phyloP scores from a whole-genome alignment of 2,113 vertebrate species.

The Vicugna pacos region DNA sequence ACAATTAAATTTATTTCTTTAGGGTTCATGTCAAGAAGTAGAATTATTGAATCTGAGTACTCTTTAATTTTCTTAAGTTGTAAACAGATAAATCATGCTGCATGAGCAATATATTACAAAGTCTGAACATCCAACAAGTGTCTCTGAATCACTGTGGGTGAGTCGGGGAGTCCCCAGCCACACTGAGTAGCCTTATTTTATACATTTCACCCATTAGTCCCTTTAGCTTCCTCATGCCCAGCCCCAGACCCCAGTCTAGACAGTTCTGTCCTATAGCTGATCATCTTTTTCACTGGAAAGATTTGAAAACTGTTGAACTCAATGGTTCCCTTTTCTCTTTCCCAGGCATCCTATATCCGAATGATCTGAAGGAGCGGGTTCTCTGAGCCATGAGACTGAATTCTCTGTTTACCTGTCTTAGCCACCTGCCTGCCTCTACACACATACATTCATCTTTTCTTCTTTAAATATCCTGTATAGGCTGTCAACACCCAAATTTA shows the following conservation, averaged over 20 bases:
- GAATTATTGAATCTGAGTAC: background rate
- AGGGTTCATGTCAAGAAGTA: background rate
- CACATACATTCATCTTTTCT: background rate
- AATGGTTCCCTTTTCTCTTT: background rate
- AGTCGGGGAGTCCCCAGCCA: background rate
- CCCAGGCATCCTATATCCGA: background rate
- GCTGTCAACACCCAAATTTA: background rate
- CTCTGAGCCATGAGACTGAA: background rate
- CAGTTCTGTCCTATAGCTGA: background rate
- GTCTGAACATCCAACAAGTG: background rate
- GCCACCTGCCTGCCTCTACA: background rate
- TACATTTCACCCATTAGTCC: background rate
- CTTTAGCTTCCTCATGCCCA: background rate
- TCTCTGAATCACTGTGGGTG: background rate
- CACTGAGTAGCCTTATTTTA: background rate
- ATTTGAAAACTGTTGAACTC: background rate
- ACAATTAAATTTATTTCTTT: conserved; percentile 28
- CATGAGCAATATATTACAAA: background rate
- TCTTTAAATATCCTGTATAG: background rate
- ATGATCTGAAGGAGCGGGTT: background rate
- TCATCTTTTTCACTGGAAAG: background rate
- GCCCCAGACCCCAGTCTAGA: background rate
- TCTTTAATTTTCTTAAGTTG: background rate
- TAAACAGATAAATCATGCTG: background rate
- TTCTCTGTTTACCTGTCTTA: background rate